Evolutionary conservation across 2,797 vertebrate genomes (phyloP).

Genomic region (Cynopterus sphinx): DNA sequence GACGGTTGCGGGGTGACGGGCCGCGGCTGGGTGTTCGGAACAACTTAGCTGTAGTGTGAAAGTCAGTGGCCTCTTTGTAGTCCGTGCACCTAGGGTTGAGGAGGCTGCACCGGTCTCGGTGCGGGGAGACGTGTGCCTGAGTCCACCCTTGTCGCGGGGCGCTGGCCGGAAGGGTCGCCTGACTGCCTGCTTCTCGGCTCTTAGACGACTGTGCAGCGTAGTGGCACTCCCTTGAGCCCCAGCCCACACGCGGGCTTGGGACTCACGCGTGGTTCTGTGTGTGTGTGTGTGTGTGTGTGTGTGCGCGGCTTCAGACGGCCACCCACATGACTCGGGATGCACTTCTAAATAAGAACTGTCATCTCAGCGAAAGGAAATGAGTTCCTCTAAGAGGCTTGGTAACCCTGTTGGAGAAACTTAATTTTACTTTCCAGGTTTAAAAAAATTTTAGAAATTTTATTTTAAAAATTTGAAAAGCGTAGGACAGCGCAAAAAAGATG

Average conservation of each 20-base stretch:
- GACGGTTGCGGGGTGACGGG: neutral
- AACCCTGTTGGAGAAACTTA: neutral
- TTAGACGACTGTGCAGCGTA: neutral
- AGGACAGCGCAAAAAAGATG: neutral
- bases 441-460: neutral
- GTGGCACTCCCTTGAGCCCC: neutral
- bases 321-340: neutral
- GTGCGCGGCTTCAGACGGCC: neutral
- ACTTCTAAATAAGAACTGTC: neutral
- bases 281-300: too few species aligned
- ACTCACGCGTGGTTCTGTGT: too few species aligned
- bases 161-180: neutral
- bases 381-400: neutral
- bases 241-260: neutral
- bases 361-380: neutral
- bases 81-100: neutral
- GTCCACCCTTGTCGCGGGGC: neutral
- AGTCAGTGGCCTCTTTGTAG: neutral
- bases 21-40: neutral
- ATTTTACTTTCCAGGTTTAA: slow-evolving; percentile 40
- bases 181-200: neutral
- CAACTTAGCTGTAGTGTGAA: neutral
- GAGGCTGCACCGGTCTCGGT: neutral
- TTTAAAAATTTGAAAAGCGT: slow-evolving; percentile 16
- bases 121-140: neutral